Evolutionary conservation across 2,797 vertebrate species (phyloP).

Genomic region (Morus bassanus): DNA sequence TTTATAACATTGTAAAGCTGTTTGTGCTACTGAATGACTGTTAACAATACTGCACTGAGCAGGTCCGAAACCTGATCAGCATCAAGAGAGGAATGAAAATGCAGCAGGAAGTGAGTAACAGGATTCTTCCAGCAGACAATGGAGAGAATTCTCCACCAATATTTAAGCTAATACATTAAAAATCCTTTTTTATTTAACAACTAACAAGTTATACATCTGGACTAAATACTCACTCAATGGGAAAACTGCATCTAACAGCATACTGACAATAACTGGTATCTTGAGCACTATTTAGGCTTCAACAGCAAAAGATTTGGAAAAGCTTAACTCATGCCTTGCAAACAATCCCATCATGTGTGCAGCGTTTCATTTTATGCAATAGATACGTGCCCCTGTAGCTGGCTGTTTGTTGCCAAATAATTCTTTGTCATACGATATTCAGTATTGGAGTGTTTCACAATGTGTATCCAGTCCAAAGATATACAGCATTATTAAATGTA

Average conservation of each 20-base stretch:
- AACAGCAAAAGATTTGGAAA: not conserved
- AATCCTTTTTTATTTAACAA: slow-evolving; percentile 15
- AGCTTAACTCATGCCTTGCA: not conserved
- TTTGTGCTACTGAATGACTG: not conserved
- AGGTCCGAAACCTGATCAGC: slow-evolving; percentile 66
- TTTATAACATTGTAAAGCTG: not conserved
- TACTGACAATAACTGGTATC: not conserved
- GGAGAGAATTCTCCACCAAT: not conserved
- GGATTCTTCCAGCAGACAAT: slow-evolving; percentile 35
- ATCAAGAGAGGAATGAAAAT: slow-evolving; percentile 62
- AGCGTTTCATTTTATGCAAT: not conserved
- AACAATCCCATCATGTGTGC: not conserved
- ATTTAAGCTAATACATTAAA: not conserved
- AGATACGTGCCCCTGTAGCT: fast-evolving
- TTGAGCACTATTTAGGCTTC: not conserved
- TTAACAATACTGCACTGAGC: slow-evolving; percentile 67
- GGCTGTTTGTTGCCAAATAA: not conserved
- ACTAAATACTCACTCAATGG: not conserved
- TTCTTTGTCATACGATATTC: not conserved
- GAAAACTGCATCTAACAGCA: not conserved
- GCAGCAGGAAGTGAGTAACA: slow-evolving; percentile 73
- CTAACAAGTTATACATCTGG: slow-evolving; percentile 45
- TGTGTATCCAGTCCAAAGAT: not conserved
- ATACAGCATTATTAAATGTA: not conserved
- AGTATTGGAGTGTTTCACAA: not conserved